phyloP scores from a whole-genome alignment of 2,888 invertebrate genomes.

The Poecilobothrus nobilitatus region DNA sequence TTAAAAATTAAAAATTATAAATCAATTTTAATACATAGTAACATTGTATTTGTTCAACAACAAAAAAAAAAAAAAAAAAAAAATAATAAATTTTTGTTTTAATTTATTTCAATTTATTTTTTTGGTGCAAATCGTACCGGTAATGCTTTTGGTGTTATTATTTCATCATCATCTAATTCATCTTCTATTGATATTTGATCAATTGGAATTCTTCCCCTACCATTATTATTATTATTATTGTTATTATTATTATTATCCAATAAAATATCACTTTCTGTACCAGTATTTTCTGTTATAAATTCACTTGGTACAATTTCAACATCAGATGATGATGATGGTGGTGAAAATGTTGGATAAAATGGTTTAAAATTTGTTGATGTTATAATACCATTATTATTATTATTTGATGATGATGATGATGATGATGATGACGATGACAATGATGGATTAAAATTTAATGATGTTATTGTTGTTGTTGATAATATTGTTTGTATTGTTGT shows the following conservation, averaged over 20 bases:
- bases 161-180: slow-evolving; percentile 42
- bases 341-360: not conserved
- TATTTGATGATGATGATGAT: not conserved
- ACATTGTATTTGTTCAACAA: too few relatives aligned
- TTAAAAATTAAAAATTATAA: too few relatives aligned
- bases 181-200: slow-evolving; percentile 34
- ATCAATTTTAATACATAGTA: too few relatives aligned
- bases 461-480: slow-evolving; percentile 25
- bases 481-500: slow-evolving; percentile 25
- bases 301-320: slow-evolving; percentile 43
- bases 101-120: slow-evolving; percentile 25
- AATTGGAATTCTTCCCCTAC: not conserved
- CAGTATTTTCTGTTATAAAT: slow-evolving; percentile 37
- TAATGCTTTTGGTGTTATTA: slow-evolving; percentile 44
- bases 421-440: slow-evolving; percentile 17
- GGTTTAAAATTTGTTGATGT: slow-evolving; percentile 5
- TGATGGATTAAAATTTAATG: slow-evolving; percentile 23
- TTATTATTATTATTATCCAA: slow-evolving; percentile 1
- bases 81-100: too few relatives aligned
- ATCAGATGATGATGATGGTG: slow-evolving; percentile 31
- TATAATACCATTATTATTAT: not conserved
- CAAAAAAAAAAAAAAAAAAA: too few relatives aligned
- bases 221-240: too few relatives aligned
- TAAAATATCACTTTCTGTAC: slow-evolving; percentile 28
- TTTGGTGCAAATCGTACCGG: slow-evolving; percentile 42